Base-by-base conservation (phyloP, 2,113 vertebrate species). In the Halichoerus grypus region DNA sequence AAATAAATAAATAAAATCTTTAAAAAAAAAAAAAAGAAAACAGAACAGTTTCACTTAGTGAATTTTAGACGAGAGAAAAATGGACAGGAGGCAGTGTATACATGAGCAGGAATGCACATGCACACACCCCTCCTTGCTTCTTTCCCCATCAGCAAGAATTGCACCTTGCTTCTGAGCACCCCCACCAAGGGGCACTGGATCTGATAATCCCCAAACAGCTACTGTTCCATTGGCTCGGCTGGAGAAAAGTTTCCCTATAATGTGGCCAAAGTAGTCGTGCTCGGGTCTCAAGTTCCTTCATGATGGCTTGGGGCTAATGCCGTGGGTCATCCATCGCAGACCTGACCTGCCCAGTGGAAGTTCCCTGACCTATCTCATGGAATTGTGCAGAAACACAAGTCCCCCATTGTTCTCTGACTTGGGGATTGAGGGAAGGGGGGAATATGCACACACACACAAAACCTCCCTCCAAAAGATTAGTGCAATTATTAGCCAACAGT, bases 401-500 rank as follows among this genome's bases (percentile, higher is more conserved):
- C 71, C 63, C 69, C 95, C 57, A 77, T 96, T 98, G 97, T 97
- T 98, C 94, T 94, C 96, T 12, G 8, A 33, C 74, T 69, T 24
- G 16, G 79, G 86, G 91, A 31, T 3, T 0, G 33, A 89, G 51
- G 77, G 89, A 65, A 31, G 8, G 51, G 51, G 92, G 76, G 71
- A 36, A 91, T 33, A 14, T 1, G n/a, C 6, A 3, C 1, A 4
- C 51, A 91, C 51, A 91, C 88, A 95, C 95, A 97, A 67, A 97
- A 95, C 94, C 36, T 69, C n/a, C 21, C 88, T 74, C 59, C 5
- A 72, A 97, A 96, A 98, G 80, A 98, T 98, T 51, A 59, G 42
- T 26, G 81, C 93, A 53, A 88, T 97, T 97, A 96, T 92, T 79
- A 81, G 97, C 98, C 98, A 98, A 97, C 77, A 97, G 91, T 67